A percentile compares a stretch with the other conserved stretches of the same genome.
These are phyloP conservation scores for Hartigia nigra DNA, from an alignment of 2,888 invertebrate species.

Conservation along the genomic window DNA sequence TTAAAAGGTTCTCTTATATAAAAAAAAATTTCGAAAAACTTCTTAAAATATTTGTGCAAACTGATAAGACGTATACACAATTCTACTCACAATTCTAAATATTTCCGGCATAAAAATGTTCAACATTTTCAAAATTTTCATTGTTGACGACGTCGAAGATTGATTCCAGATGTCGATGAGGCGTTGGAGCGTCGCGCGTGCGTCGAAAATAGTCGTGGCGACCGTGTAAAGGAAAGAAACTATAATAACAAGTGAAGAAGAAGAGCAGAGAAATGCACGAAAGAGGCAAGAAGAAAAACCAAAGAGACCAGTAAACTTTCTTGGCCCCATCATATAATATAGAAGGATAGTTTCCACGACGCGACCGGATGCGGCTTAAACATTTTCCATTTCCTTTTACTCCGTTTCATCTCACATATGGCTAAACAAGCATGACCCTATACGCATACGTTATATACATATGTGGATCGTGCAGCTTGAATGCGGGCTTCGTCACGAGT, in stretches of 20 bases:
- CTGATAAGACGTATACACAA: no score
- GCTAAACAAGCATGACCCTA: background rate
- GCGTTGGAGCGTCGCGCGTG: background rate
- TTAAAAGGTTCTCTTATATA: background rate
- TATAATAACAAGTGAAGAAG: background rate
- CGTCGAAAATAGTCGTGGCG: background rate
- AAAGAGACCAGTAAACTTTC: background rate
- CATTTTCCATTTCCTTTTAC: slow-evolving; percentile 3
- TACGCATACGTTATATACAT: background rate
- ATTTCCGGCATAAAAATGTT: background rate
- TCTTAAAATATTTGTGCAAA: background rate
- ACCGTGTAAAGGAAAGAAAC: background rate
- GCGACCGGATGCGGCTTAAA: slow-evolving; percentile 1
- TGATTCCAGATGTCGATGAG: background rate
- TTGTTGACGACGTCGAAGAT: background rate
- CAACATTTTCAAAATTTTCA: background rate
- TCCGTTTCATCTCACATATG: slow-evolving; percentile 2
- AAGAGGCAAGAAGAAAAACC: background rate
- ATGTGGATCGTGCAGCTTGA: background rate
- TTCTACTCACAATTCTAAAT: no score
- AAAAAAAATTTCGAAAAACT: background rate
- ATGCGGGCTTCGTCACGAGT: background rate
- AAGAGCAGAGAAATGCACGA: background rate
- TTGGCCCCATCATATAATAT: background rate
- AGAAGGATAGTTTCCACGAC: background rate